A percentile compares a stretch with the other conserved stretches of the same genome.
phyloP scores from a whole-genome alignment of 1,140 invertebrate species.

The Magallana ariakensis region DNA sequence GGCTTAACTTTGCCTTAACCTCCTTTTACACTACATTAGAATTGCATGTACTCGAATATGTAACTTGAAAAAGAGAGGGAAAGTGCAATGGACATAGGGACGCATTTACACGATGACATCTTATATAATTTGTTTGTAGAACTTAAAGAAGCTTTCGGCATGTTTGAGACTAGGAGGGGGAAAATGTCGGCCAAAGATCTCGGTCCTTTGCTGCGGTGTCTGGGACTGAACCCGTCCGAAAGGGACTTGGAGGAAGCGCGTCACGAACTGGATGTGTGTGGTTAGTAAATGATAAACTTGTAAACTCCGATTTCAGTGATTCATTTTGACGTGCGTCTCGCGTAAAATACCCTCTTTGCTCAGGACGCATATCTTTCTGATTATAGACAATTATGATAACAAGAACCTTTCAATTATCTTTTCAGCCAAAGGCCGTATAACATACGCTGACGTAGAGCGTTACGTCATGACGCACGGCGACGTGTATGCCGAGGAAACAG shows the following conservation, averaged over 20 bases:
- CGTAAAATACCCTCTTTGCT: no score
- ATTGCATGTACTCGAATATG: no score
- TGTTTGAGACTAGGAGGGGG: constrained; percentile 70
- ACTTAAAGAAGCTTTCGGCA: constrained; percentile 68
- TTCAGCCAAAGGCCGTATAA: constrained; percentile 55
- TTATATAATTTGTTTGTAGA: constrained; percentile 50
- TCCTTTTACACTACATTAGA: no score
- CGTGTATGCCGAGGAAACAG: constrained; percentile 44
- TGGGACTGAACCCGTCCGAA: constrained; percentile 73
- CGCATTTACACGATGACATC: no score
- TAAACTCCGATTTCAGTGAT: no score
- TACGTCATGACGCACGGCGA: constrained; percentile 48
- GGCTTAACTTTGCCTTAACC: neutral
- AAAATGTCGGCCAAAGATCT: constrained; percentile 68
- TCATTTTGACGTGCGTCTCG: no score
- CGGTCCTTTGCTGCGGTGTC: constrained; percentile 65
- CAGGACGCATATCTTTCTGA: no score
- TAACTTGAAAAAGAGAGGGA: no score
- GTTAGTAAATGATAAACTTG: constrained; percentile 49
- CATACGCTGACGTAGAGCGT: constrained; percentile 57
- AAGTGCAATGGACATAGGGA: no score
- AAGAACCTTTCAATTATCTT: neutral
- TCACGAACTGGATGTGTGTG: constrained; percentile 70
- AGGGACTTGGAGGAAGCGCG: constrained; percentile 70
- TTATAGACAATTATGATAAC: neutral